These are phyloP conservation scores for Gymnoscopelus microlampas DNA, from an alignment of 2,797 vertebrate species.

Conservation along the genomic window DNA sequence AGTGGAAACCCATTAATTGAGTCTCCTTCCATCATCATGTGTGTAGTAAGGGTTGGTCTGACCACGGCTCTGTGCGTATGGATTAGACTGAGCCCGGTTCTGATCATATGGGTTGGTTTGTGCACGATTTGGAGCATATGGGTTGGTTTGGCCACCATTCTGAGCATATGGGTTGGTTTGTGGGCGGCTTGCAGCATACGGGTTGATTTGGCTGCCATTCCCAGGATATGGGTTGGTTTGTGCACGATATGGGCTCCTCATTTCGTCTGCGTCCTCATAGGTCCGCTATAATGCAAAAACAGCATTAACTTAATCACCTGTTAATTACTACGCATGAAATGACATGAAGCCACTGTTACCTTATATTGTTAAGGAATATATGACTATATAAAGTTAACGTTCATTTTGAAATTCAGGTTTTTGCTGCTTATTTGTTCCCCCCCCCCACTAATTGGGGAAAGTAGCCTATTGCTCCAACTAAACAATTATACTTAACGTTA, in stretches of 20 bases:
- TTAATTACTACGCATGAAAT: not conserved
- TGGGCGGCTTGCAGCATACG: not conserved
- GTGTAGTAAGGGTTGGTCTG: slow-evolving; percentile 39
- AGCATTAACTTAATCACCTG: not conserved
- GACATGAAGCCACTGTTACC: not conserved
- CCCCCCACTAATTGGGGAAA: too few species aligned
- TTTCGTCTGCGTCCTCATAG: slow-evolving; percentile 25
- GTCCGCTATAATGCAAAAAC: slow-evolving; percentile 38
- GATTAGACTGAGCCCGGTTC: slow-evolving; percentile 25
- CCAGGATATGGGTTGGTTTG: not conserved
- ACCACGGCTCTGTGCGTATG: slow-evolving; percentile 40
- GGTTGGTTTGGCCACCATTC: slow-evolving; percentile 23
- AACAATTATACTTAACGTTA: not conserved
- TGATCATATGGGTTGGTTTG: slow-evolving; percentile 37
- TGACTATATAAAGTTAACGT: too few species aligned
- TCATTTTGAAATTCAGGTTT: not conserved
- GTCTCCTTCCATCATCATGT: slow-evolving; percentile 17
- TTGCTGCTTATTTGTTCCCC: too few species aligned
- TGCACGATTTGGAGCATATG: slow-evolving; percentile 21
- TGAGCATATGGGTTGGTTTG: slow-evolving; percentile 4
- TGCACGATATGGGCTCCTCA: not conserved
- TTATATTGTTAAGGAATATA: not conserved
- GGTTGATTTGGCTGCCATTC: not conserved
- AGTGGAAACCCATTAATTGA: slow-evolving; percentile 17
- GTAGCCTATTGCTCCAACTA: too few species aligned